Conservation (phyloP, 1,140 invertebrate genomes). For the Steinernema khuongi region DNA sequence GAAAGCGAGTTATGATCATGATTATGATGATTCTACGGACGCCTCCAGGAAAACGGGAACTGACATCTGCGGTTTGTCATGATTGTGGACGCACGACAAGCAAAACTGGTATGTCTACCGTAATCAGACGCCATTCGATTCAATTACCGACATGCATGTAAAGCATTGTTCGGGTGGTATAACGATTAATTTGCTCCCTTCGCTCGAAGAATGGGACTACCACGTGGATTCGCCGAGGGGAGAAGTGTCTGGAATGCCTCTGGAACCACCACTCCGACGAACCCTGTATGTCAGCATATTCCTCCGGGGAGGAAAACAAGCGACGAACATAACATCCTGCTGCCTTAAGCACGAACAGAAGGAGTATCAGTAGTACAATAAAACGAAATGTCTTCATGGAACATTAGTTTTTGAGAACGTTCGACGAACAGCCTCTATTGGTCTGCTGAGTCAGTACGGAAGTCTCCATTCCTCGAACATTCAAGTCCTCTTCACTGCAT, state of each 20-base stretch:
- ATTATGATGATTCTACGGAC: neutral
- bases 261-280: too few relatives aligned
- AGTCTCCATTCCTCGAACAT: neutral
- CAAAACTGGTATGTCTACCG: conserved; percentile 13
- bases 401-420: neutral
- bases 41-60: conserved; percentile 16
- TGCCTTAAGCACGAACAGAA: too few relatives aligned
- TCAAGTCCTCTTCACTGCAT: neutral
- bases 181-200: too few relatives aligned
- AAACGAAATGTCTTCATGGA: conserved; percentile 3
- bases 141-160: conserved; percentile 8
- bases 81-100: neutral
- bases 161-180: too few relatives aligned
- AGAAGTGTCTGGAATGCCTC: too few relatives aligned
- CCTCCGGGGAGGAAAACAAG: too few relatives aligned
- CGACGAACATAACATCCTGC: too few relatives aligned
- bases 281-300: too few relatives aligned
- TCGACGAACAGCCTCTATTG: neutral
- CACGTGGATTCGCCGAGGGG: too few relatives aligned
- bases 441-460: neutral
- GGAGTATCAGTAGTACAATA: conserved; percentile 1
- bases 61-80: neutral
- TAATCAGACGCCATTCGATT: conserved; percentile 5
- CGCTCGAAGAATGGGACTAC: too few relatives aligned
- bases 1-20: neutral